These are phyloP conservation scores for Protophormia terraenovae DNA, from an alignment of 2,888 invertebrate genomes.

Conservation along the genomic window DNA sequence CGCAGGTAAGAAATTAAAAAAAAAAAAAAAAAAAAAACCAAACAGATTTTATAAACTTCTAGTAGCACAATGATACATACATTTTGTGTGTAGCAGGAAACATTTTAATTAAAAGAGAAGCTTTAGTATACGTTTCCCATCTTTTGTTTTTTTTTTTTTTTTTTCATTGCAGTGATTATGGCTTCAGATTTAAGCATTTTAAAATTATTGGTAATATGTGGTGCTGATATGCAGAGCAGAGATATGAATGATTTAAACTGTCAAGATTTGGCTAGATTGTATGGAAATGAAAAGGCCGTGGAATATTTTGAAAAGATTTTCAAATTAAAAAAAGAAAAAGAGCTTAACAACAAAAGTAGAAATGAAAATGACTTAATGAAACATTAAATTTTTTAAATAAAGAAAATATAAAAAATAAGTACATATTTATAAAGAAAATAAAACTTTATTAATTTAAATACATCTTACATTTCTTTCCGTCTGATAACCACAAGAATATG, in stretches of 20 bases:
- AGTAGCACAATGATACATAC: neutral
- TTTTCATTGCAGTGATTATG: slow-evolving; percentile 76
- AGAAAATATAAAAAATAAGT: neutral
- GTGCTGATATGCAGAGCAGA: slow-evolving; percentile 74
- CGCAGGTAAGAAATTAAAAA: slow-evolving; percentile 74
- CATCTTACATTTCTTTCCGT: slow-evolving; percentile 65
- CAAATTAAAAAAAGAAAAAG: slow-evolving; percentile 51
- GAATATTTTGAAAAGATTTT: slow-evolving; percentile 75
- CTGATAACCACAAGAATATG: slow-evolving; percentile 75
- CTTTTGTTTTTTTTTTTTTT: slow-evolving; percentile 26
- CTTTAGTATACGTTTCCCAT: neutral
- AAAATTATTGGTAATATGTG: slow-evolving; percentile 76
- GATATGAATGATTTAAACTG: slow-evolving; percentile 76
- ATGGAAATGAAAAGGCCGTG: slow-evolving; percentile 72
- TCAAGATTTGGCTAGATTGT: slow-evolving; percentile 76
- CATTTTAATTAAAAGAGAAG: slow-evolving; percentile 38
- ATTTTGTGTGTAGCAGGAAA: neutral
- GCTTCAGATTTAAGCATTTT: slow-evolving; percentile 75
- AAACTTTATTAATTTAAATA: slow-evolving; percentile 3
- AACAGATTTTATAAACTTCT: neutral
- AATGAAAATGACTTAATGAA: neutral
- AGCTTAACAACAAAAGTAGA: neutral
- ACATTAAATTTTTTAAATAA: neutral
- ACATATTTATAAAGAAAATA: neutral
- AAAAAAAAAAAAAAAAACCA: neutral